These are phyloP conservation scores for Poecilia latipinna DNA, from an alignment of 2,113 vertebrate species.

Conservation along the genomic window DNA sequence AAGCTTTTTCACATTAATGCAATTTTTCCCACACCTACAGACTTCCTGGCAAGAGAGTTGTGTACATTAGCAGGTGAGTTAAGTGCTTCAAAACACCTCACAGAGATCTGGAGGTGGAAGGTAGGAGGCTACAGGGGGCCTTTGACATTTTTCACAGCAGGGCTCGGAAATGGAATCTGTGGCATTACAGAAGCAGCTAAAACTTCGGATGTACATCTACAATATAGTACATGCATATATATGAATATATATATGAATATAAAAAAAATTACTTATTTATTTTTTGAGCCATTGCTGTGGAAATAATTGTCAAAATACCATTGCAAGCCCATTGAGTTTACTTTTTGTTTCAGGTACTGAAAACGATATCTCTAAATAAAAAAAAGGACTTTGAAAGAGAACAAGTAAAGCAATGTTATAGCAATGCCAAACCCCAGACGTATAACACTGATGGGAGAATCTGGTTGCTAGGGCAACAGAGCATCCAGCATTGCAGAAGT, in stretches of 20 bases:
- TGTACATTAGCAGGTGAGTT: conserved; percentile 2
- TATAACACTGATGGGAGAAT: conserved; percentile 77
- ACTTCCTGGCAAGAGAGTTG: conserved; percentile 1
- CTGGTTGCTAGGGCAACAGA: conserved; percentile 83
- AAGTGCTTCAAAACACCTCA: conserved; percentile 22
- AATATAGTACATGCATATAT: neutral
- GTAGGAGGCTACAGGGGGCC: neutral
- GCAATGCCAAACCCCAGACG: conserved; percentile 61
- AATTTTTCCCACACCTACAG: conserved; percentile 13
- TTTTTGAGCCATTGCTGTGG: conserved; percentile 18
- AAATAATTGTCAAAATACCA: conserved; percentile 15
- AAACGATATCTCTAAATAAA: conserved; percentile 63
- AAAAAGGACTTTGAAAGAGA: conserved; percentile 55
- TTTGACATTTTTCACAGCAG: conserved; percentile 14
- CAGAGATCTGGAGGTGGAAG: neutral
- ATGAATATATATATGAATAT: no score
- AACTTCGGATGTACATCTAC: conserved; percentile 1
- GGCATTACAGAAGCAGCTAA: conserved; percentile 16
- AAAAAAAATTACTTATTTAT: no score
- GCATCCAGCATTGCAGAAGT: conserved; percentile 72
- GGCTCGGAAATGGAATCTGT: conserved; percentile 1
- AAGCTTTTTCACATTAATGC: conserved; percentile 29
- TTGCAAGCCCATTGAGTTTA: conserved; percentile 29
- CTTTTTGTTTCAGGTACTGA: conserved; percentile 27
- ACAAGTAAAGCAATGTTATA: conserved; percentile 73